A percentile compares a stretch with the other conserved stretches of the same genome.
phyloP scores from a whole-genome alignment of 2,888 invertebrate genomes.

The Callyntrura sp. region DNA sequence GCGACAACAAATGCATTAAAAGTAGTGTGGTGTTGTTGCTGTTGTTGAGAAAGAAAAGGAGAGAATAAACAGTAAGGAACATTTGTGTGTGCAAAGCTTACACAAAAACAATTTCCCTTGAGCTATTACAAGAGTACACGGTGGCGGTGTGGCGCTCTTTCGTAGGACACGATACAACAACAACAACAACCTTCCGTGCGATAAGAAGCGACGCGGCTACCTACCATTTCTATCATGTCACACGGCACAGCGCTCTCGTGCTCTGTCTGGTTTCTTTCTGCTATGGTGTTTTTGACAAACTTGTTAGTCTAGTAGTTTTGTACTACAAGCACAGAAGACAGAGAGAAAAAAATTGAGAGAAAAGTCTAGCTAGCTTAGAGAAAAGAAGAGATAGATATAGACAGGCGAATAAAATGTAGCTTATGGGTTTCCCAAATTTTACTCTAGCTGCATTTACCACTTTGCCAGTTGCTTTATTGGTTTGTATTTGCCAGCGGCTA shows the following conservation, averaged over 20 bases:
- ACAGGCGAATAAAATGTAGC: neutral
- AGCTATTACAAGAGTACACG: neutral
- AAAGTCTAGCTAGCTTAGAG: neutral
- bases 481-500: slow-evolving; percentile 34
- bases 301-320: slow-evolving; percentile 45
- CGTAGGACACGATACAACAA: neutral
- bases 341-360: neutral
- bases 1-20: slow-evolving; percentile 54
- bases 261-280: neutral
- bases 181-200: slow-evolving; percentile 32
- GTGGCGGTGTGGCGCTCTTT: neutral
- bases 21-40: slow-evolving; percentile 14
- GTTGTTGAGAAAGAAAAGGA: slow-evolving; percentile 24
- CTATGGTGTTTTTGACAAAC: slow-evolving; percentile 71
- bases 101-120: slow-evolving; percentile 69
- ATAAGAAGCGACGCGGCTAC: neutral
- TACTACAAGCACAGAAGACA: no score
- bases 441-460: slow-evolving; percentile 21
- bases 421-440: neutral
- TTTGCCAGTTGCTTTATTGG: neutral
- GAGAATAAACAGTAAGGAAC: neutral
- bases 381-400: neutral
- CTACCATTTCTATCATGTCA: neutral
- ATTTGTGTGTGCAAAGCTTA: slow-evolving; percentile 44
- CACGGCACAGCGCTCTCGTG: no score